Evolutionary conservation across 2,113 vertebrate species (phyloP).

Genomic region (Phylloscopus trochilus): DNA sequence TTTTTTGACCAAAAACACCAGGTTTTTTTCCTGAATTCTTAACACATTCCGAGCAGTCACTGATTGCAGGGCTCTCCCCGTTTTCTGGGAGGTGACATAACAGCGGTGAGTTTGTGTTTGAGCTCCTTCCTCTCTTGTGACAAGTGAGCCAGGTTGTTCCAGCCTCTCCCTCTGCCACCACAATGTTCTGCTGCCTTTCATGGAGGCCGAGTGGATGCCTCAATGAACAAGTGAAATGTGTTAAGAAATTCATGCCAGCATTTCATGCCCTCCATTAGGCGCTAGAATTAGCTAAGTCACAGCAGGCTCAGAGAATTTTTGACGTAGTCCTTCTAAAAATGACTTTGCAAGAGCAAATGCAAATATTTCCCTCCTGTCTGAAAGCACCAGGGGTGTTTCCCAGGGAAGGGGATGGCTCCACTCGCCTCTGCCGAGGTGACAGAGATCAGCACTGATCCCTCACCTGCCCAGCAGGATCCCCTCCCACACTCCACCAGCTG

Average conservation of each 20-base stretch:
- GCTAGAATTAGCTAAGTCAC: neutral
- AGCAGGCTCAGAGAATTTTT: neutral
- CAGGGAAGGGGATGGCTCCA: neutral
- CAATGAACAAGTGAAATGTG: neutral
- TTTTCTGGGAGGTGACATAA: accelerated
- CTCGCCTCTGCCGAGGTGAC: neutral
- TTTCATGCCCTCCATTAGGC: neutral
- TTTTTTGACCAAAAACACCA: neutral
- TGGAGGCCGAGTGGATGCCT: neutral
- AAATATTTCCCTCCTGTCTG: neutral
- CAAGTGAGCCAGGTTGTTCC: neutral
- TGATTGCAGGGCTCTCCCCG: neutral
- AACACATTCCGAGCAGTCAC: too few relatives aligned
- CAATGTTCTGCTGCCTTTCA: neutral
- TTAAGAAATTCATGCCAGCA: neutral
- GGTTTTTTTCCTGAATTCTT: neutral
- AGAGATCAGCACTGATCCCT: neutral
- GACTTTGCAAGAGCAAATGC: neutral
- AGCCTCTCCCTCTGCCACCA: neutral
- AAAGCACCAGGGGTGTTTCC: neutral
- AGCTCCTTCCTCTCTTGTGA: neutral
- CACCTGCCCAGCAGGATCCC: neutral
- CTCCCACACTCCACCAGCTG: neutral
- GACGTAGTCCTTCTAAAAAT: neutral
- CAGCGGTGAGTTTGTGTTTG: neutral